Percentiles rank a stretch among this genome's conserved stretches.
Conservation (phyloP, 2,797 vertebrate species). For the Prionace glauca region DNA sequence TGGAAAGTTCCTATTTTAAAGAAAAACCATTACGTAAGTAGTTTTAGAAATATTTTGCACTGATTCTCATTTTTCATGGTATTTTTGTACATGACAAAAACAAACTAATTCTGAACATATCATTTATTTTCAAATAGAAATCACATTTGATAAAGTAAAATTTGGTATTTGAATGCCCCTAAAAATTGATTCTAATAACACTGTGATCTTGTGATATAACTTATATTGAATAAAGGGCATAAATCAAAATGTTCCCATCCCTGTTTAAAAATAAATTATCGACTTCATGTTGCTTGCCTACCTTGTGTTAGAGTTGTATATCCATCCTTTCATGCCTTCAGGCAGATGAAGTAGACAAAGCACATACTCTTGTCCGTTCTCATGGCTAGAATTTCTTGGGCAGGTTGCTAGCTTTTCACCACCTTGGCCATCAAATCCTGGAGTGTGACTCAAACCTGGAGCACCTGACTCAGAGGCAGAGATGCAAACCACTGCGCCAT, state of each 20-base stretch:
- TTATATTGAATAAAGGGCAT: not conserved
- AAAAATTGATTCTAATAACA: not conserved
- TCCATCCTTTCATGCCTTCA: too few species aligned
- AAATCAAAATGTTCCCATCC: not conserved
- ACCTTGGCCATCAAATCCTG: too few species aligned
- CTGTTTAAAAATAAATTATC: not conserved
- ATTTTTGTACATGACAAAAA: not conserved
- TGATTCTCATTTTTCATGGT: not conserved
- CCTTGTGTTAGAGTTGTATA: too few species aligned
- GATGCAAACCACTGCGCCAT: too few species aligned
- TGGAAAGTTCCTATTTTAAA: conserved; percentile 96
- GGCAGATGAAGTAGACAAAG: too few species aligned
- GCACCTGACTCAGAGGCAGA: too few species aligned
- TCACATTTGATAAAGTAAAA: not conserved
- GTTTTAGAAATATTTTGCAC: not conserved
- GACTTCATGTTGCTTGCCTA: not conserved
- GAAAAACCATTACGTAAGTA: conserved; percentile 93
- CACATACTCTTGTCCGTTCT: too few species aligned
- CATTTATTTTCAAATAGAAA: not conserved
- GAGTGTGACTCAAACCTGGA: too few species aligned
- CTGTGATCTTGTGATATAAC: not conserved
- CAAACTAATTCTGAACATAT: not conserved
- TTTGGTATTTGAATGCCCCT: not conserved
- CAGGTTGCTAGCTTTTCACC: too few species aligned
- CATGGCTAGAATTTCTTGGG: too few species aligned